Evolutionary conservation across 2,797 vertebrate species (phyloP), one percentile per base, ranked within the genome.

Genomic region (Chelidonichthys spinosus): DNA sequence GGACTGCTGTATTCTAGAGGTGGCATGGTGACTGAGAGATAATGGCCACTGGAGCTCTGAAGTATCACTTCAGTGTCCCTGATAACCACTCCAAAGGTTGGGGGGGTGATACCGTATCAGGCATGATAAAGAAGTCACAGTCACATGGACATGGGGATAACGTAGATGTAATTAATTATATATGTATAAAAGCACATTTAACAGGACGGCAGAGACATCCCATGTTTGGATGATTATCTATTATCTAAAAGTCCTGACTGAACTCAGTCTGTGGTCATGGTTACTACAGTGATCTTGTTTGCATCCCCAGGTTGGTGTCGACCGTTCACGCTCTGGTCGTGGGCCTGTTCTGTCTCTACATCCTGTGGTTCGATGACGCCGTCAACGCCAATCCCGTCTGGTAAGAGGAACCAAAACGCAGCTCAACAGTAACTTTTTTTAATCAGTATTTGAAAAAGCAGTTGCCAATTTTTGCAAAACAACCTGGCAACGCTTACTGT

Each of bases 271-370:
- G 18, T 11, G 35, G 5, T 71, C 15, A 10, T 36, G 4, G 64
- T 81, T 6, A 50, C 42, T 14, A 43, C 11, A 64, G 44, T 70
- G 6, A 11, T 50, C 6, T 10, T 65, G 15, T 78, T 11, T 80
- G 39, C 4, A 1, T 69, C 40, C 32, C 0, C 63, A 95, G 95
- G 89, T 83, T 94, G 71, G 95, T 95, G 70, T 95, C 95, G 4
- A 95, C 94, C 0, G 85, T 96, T 50, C 95, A 97, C 35, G 96
- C 95, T 3, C 75, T 95, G 67, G 85, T 96, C 2, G 95, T 96
- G n/a, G 94, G 95, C 0, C 81, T 94, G 66, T 94, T 96, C 86
- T 95, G 96, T 81, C 89, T 95, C 47, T 95, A 95, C 84, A 96
- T 95, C 90, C 91, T 96, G 83, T 95, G 93, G 87, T 96, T 90